These are phyloP conservation scores for Cephus cinctus DNA, from an alignment of 1,140 invertebrate species.

Conservation along the genomic window DNA sequence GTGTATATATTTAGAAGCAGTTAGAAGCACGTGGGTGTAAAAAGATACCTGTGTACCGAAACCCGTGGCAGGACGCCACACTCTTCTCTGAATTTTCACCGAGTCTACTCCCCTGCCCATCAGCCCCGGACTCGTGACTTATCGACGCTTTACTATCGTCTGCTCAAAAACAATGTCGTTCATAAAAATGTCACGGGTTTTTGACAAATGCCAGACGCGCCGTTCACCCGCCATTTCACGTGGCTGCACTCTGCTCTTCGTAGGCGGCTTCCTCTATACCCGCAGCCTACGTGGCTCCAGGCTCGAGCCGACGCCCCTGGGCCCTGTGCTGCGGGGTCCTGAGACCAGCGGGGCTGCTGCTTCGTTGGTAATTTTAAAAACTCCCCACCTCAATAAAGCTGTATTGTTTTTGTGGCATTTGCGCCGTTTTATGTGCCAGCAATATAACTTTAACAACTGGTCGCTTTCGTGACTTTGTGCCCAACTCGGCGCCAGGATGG, in stretches of 20 bases:
- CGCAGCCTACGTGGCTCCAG: no score
- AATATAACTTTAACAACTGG: conserved; percentile 52
- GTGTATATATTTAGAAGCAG: no score
- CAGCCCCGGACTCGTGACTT: neutral
- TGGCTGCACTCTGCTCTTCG: neutral
- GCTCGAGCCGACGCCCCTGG: conserved; percentile 24
- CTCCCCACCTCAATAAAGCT: conserved; percentile 40
- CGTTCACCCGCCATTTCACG: neutral
- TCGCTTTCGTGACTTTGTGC: conserved; percentile 30
- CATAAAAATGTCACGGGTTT: conserved; percentile 23
- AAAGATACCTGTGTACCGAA: conserved; percentile 1
- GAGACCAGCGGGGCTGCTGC: neutral
- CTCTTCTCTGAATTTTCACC: no score
- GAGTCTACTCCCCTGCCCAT: no score
- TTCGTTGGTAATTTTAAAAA: conserved; percentile 3
- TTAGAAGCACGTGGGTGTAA: conserved; percentile 28
- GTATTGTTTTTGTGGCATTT: conserved; percentile 47
- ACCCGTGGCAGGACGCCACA: no score
- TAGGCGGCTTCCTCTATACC: no score
- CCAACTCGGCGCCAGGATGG: conserved; percentile 38
- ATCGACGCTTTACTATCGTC: conserved; percentile 4
- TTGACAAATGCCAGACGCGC: conserved; percentile 20
- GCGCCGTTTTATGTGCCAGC: conserved; percentile 40
- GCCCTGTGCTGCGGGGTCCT: conserved; percentile 27
- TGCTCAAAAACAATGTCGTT: conserved; percentile 11